These are phyloP conservation scores for Tetrax tetrax DNA, from an alignment of 2,113 vertebrate species.

Conservation along the genomic window DNA sequence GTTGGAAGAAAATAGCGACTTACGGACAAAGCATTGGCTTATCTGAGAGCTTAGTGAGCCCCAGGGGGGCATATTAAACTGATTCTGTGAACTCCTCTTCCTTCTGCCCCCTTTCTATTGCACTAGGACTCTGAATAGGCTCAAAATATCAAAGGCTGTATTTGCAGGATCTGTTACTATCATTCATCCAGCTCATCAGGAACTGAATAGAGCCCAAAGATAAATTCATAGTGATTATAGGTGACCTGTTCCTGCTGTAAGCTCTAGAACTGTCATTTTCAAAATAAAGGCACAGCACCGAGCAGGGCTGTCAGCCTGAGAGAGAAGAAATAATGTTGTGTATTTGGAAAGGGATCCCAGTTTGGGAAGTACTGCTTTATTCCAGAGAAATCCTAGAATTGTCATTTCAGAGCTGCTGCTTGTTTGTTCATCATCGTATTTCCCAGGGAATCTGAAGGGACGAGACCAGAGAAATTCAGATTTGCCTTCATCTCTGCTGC, in stretches of 20 bases:
- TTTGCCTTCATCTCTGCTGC: neutral
- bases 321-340: neutral
- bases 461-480: neutral
- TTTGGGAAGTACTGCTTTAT: neutral
- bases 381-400: neutral
- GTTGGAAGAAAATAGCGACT: neutral
- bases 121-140: neutral
- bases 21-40: neutral
- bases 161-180: neutral
- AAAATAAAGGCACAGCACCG: rapidly evolving
- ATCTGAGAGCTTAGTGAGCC: neutral
- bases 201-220: neutral
- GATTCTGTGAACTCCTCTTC: neutral
- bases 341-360: neutral
- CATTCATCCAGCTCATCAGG: neutral
- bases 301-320: neutral
- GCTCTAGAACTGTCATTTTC: neutral
- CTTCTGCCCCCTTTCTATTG: neutral
- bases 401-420: neutral
- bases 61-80: neutral
- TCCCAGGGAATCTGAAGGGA: neutral
- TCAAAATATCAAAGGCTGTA: neutral
- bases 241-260: neutral
- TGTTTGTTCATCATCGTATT: neutral
- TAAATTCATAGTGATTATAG: neutral